Evolutionary conservation across 35 echinoderm and acorn worm genomes (phyloP).

Genomic region (Diadema setosum): DNA sequence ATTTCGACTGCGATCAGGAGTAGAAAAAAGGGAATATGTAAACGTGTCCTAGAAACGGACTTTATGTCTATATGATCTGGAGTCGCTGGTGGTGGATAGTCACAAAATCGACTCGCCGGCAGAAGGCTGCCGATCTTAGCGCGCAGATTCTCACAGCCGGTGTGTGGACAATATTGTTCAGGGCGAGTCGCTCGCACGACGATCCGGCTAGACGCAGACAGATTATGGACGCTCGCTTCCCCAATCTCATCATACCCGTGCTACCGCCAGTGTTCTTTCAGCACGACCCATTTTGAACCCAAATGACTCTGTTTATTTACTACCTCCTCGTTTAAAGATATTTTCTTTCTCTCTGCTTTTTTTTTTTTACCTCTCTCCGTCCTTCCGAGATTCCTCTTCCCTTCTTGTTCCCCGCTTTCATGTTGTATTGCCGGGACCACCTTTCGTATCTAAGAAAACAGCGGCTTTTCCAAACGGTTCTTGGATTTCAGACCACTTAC

Average conservation of each 20-base stretch:
- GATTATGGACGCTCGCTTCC: no score
- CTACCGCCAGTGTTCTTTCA: not conserved
- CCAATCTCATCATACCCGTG: no score
- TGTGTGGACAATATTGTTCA: no score
- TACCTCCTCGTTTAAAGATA: not conserved
- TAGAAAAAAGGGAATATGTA: not conserved
- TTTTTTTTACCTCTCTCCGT: not conserved
- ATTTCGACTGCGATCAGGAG: not conserved
- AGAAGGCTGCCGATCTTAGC: no score
- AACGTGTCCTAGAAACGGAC: conserved; percentile 3
- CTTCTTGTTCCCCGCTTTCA: not conserved
- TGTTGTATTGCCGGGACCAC: not conserved
- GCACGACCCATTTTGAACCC: not conserved
- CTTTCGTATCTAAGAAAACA: not conserved
- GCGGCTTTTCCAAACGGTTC: conserved; percentile 5
- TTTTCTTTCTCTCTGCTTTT: not conserved
- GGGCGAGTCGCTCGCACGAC: no score
- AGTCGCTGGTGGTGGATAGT: no score
- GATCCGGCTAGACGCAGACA: no score
- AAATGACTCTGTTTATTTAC: conserved; percentile 6
- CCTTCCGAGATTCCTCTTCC: not conserved
- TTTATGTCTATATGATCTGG: not conserved
- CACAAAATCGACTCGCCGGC: no score
- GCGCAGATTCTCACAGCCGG: no score
- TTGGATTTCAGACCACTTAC: conserved; percentile 10